A percentile compares a stretch with the other conserved stretches of the same genome.
phyloP scores from a whole-genome alignment of 2,113 vertebrate species.

The Cebidichthys violaceus region DNA sequence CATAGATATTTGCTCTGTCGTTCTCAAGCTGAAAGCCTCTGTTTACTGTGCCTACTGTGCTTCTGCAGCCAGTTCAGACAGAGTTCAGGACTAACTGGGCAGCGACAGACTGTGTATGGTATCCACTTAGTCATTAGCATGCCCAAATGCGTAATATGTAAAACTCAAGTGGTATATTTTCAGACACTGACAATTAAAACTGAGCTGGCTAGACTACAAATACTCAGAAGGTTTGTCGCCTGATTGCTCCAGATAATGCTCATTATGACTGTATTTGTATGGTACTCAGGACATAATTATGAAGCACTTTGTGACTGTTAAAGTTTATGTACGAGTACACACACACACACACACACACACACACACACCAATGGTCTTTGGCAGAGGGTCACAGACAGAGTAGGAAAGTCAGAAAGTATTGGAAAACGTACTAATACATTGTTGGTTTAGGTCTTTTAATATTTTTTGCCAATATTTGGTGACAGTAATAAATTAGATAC shows the following conservation, averaged over 20 bases:
- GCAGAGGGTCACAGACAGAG: neutral
- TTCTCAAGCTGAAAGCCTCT: neutral
- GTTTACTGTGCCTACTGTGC: constrained; percentile 10
- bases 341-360: too few species aligned
- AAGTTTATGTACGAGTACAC: neutral
- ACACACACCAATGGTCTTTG: neutral
- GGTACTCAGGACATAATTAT: neutral
- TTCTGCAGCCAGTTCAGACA: neutral
- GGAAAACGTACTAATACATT: neutral
- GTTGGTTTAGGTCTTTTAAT: neutral
- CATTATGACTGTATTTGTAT: neutral
- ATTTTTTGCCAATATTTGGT: neutral
- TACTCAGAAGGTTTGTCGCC: too few species aligned
- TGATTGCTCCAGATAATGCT: neutral
- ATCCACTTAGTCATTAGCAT: neutral
- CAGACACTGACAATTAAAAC: neutral
- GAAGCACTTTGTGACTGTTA: neutral
- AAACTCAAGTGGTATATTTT: neutral
- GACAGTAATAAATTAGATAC: neutral
- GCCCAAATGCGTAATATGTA: neutral
- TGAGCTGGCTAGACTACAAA: neutral
- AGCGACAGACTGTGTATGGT: neutral
- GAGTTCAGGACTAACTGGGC: neutral
- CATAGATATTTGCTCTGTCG: neutral
- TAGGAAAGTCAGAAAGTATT: neutral